Conservation (phyloP, 2,113 vertebrate genomes). For the Paedocypris sp. region DNA sequence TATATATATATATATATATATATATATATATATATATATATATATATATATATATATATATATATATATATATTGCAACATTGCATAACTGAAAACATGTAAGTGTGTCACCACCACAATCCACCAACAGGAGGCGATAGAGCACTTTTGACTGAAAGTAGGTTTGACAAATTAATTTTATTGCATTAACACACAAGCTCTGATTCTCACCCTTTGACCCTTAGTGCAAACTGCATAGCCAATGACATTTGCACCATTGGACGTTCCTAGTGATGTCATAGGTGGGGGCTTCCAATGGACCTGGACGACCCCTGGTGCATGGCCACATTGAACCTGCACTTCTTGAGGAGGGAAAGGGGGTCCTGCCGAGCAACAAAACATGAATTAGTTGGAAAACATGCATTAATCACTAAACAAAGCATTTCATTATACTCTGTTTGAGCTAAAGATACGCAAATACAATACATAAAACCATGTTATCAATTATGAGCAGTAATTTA, state of each 20-base stretch:
- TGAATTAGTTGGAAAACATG: neutral
- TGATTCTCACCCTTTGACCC: constrained; percentile 75
- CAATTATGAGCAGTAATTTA: no score
- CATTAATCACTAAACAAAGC: no score
- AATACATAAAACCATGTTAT: no score
- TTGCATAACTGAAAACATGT: neutral
- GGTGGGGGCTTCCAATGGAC: constrained; percentile 83
- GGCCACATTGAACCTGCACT: constrained; percentile 72
- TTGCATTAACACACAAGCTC: neutral
- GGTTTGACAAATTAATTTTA: neutral
- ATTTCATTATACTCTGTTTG: no score
- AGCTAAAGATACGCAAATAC: no score
- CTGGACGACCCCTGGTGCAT: constrained; percentile 67
- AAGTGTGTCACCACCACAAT: neutral
- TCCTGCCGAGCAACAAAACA: constrained; percentile 53
- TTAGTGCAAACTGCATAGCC: constrained; percentile 88
- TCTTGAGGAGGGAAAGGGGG: constrained; percentile 83
- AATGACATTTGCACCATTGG: constrained; percentile 82
- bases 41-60: no score
- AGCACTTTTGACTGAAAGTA: constrained; percentile 2
- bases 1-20: no score
- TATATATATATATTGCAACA: no score
- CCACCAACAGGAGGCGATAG: constrained; percentile 48
- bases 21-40: no score
- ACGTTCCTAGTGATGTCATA: constrained; percentile 74